Base-by-base conservation (phyloP, 2,888 invertebrate genomes). In the Synergus itoensis region DNA sequence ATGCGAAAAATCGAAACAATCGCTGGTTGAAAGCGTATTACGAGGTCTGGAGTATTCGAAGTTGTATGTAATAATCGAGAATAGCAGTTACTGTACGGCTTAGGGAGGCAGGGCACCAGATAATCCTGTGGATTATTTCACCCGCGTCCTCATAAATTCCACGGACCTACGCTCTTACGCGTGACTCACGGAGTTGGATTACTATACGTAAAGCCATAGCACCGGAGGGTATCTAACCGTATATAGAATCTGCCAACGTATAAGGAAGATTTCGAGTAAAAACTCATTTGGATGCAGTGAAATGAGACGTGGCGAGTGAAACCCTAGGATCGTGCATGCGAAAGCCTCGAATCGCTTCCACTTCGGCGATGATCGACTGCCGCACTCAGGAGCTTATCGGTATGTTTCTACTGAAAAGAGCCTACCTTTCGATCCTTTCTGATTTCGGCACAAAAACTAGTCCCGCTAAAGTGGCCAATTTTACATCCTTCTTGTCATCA, bases 81-180 rank as follows among this genome's bases (percentile, higher is more conserved):
- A 67, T 45, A 67, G 67, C 67, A 67, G 67, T 67, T 67, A 67
- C 67, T 67, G 16, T 43, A 43, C 40, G 18, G 67, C 67, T 67
- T 45, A 67, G 67, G 67, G 67, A 21, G 67, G 18, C 43, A 67
- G 67, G 67, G 67, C 67, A 67, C 67, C 43, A 87, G 90, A 89
- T 89, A 90, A 90, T 89, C 89, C 88, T 75, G 77, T 80, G 89
- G 89, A 89, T 89, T 89, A 87, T 86, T 84, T 84, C 82, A 85
- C 83, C 81, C 82, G 78, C 81, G 83, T 83, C 81, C 88, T 88
- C 89, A 89, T 90, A 90, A 89, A 90, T 90, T 89, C 85, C 84
- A 84, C 79, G 82, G 69, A 73, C 69, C 69, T 73, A 48, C 69
- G 48, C 53, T 48, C 65, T 79, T 82, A 77, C 83, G 85, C 79